These are phyloP conservation scores for Leptobrachium ailaonicum DNA, from an alignment of 2,113 vertebrate species.

Conservation along the genomic window DNA sequence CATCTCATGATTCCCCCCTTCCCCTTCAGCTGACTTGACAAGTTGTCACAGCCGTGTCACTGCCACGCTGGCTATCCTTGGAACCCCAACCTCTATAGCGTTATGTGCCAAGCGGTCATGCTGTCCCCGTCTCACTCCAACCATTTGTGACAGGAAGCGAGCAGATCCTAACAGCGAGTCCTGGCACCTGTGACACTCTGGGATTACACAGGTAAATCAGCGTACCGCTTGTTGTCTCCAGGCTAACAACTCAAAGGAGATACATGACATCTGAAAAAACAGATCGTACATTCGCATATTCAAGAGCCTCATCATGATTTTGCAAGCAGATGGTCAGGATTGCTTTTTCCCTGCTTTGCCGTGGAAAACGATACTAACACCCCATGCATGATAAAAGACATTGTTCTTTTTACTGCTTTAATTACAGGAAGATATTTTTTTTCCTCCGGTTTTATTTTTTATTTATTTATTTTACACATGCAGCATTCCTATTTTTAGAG, in stretches of 20 bases:
- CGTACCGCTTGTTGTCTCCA: constrained; percentile 71
- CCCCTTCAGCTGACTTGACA: constrained; percentile 74
- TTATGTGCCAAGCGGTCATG: constrained; percentile 72
- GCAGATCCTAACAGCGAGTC: constrained; percentile 64
- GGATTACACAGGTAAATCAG: constrained; percentile 82
- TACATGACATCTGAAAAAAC: constrained; percentile 73
- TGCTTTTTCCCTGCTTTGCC: constrained; percentile 51
- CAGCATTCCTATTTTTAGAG: neutral
- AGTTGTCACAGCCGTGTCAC: constrained; percentile 78
- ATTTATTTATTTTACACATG: constrained; percentile 11
- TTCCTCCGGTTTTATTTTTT: neutral
- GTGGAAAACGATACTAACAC: constrained; percentile 53
- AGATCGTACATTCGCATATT: constrained; percentile 71
- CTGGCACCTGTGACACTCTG: constrained; percentile 79
- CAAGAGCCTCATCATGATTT: constrained; percentile 68
- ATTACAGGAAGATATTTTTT: neutral
- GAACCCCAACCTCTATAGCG: constrained; percentile 75
- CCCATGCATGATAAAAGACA: constrained; percentile 23
- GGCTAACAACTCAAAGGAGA: constrained; percentile 67
- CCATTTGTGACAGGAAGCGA: constrained; percentile 82
- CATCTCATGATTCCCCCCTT: constrained; percentile 46
- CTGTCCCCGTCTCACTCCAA: constrained; percentile 79
- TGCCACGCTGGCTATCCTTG: constrained; percentile 70
- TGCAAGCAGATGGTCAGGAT: constrained; percentile 66
- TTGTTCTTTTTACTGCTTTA: constrained; percentile 29